phyloP scores from a whole-genome alignment of 2,113 vertebrate species.

The Onychostoma macrolepis region DNA sequence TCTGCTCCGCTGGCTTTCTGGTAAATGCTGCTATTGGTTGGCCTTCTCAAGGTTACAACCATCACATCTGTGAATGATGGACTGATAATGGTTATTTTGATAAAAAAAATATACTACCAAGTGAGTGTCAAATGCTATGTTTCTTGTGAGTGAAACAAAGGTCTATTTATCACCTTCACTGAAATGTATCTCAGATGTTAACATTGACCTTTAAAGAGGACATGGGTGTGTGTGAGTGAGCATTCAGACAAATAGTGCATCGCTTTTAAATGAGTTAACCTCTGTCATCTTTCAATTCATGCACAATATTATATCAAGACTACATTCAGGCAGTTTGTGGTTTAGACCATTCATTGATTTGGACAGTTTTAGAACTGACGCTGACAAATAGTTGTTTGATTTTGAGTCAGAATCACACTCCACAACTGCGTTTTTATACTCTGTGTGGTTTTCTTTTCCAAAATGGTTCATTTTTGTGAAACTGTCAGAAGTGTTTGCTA shows the following conservation, averaged over 20 bases:
- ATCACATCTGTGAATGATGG: constrained; percentile 16
- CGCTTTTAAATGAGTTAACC: constrained; percentile 34
- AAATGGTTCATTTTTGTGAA: not conserved
- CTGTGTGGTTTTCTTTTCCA: not conserved
- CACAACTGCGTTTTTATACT: not conserved
- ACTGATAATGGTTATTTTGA: constrained; percentile 38
- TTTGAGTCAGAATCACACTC: constrained; percentile 25
- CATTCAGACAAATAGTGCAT: not conserved
- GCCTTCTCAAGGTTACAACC: constrained; percentile 35
- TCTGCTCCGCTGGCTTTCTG: constrained; percentile 54
- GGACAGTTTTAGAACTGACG: constrained; percentile 15
- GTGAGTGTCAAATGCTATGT: constrained; percentile 25
- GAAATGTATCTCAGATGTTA: constrained; percentile 3
- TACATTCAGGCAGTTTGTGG: not conserved
- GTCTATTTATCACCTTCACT: constrained; percentile 26
- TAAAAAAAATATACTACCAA: constrained; percentile 35
- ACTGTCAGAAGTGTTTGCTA: not conserved
- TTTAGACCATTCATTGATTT: constrained; percentile 5
- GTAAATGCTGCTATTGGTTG: not conserved
- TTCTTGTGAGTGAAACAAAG: constrained; percentile 37
- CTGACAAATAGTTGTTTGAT: not conserved
- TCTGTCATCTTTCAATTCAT: constrained; percentile 19
- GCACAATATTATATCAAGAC: constrained; percentile 23
- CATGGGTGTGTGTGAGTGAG: not conserved
- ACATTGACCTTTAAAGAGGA: constrained; percentile 45